Base-by-base conservation (phyloP, 2,797 vertebrate genomes). In the Lindbergichthys nudifrons region DNA sequence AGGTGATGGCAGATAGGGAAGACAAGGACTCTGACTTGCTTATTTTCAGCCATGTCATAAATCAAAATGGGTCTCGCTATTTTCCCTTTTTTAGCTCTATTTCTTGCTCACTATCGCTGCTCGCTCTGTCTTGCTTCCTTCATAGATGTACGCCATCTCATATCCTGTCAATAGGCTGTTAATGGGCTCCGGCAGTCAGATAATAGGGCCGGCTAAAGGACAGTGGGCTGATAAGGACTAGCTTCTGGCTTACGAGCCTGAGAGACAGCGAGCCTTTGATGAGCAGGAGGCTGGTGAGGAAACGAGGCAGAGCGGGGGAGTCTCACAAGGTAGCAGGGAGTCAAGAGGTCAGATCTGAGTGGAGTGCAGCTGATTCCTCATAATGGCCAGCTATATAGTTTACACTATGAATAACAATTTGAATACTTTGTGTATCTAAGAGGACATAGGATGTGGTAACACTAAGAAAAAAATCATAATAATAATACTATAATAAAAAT, bases 111-210 rank as follows among this genome's bases (percentile, higher is more conserved):
- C 50, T 57, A 69, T 77, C 60, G 75, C 68, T 23, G 52, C 74
- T 65, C 72, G 62, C 57, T 45, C 65, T 57, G 52, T 71, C 73
- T 79, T 71, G 51, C 75, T 77, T 77, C 73, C 54, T 84, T 86
- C 81, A 82, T 79, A 73, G 82, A 87, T 77, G 72, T 79, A 77
- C 61, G 75, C 83, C 73, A 86, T 89, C 89, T 94, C 88, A 91
- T 93, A 92, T 89, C 90, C 87, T 53, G 65, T 93, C 93, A 92
- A 92, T 93, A 93, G 92, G 85, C 82, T 86, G 84, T 88, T 94
- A 94, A 94, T 93, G 80, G 92, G 82, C 81, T 90, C 80, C 36
- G 64, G 82, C 80, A 80, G 87, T 76, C 75, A 84, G 91, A 92
- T 90, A 89, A 92, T 78, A 73, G 84, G 65, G 70, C 68, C 41